Percentiles rank a stretch among this genome's conserved stretches.
Evolutionary conservation across 2,113 vertebrate genomes (phyloP).

Genomic region (Crotalus horridus): DNA sequence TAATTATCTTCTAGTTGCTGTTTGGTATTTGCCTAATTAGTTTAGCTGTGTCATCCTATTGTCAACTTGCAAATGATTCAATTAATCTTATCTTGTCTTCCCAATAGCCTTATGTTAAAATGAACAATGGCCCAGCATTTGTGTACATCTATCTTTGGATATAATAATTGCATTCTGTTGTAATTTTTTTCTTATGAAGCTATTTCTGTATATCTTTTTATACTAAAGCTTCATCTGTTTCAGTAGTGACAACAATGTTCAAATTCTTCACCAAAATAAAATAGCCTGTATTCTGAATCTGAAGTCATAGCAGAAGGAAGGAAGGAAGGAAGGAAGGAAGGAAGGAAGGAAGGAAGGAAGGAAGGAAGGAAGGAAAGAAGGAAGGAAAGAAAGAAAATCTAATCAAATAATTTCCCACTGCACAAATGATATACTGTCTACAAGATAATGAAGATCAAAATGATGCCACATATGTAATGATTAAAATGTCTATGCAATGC

Average conservation of each 20-base stretch:
- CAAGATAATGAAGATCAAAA: constrained; percentile 30
- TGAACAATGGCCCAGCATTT: constrained; percentile 27
- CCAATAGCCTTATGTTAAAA: constrained; percentile 34
- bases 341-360: background rate
- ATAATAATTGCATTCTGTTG: constrained; percentile 18
- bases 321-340: background rate
- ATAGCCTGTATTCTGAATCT: constrained; percentile 14
- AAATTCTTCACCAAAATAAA: constrained; percentile 23
- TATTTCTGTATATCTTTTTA: constrained; percentile 10
- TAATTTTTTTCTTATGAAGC: constrained; percentile 7
- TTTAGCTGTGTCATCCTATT: constrained; percentile 44
- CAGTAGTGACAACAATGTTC: constrained; percentile 9
- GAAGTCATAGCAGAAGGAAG: constrained; percentile 6
- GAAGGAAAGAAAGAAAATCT: background rate
- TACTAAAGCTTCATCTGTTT: constrained; percentile 35
- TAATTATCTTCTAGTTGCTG: constrained; percentile 31
- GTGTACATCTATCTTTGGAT: constrained; percentile 45
- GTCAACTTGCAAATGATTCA: constrained; percentile 49
- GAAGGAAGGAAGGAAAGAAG: background rate
- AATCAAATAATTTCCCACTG: constrained; percentile 22
- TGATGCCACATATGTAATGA: background rate
- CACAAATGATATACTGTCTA: constrained; percentile 7
- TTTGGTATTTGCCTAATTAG: constrained; percentile 52
- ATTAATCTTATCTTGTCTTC: constrained; percentile 48
- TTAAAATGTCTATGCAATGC: constrained; percentile 16